phyloP scores from a whole-genome alignment of 2,113 vertebrate species.

The Sardina pilchardus region DNA sequence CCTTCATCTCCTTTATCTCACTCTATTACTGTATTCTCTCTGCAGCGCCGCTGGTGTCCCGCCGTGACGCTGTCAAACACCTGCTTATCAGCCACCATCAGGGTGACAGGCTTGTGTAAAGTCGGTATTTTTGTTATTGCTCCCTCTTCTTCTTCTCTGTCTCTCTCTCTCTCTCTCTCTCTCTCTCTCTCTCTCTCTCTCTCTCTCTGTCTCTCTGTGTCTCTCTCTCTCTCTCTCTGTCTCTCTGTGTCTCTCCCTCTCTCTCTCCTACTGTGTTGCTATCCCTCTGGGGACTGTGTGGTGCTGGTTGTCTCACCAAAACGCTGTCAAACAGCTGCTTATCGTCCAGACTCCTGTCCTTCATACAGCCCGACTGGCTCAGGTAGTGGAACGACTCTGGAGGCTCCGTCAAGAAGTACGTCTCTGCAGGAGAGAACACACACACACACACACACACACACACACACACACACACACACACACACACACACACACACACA shows the following conservation, averaged over 20 bases:
- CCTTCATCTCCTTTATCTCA: too few relatives aligned
- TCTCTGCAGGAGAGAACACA: slow-evolving; percentile 63
- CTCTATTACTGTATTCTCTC: too few relatives aligned
- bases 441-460: background rate
- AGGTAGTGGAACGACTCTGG: slow-evolving; percentile 81
- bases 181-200: background rate
- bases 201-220: background rate
- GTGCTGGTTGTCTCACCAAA: slow-evolving; percentile 72
- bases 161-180: background rate
- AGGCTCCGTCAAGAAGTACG: slow-evolving; percentile 80
- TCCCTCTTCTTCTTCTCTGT: background rate
- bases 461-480: background rate
- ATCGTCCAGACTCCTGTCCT: slow-evolving; percentile 83
- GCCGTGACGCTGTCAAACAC: too few relatives aligned
- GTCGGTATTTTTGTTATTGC: background rate
- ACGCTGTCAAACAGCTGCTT: slow-evolving; percentile 82
- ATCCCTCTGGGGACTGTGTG: background rate
- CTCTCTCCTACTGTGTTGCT: background rate
- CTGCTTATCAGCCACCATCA: too few relatives aligned
- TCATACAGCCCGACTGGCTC: slow-evolving; percentile 83
- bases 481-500: background rate
- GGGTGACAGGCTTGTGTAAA: too few relatives aligned
- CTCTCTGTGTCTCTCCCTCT: background rate
- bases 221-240: background rate
- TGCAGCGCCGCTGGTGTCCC: too few relatives aligned